phyloP scores from a whole-genome alignment of 1,140 invertebrate species.

The Aphaenogaster rudis region DNA sequence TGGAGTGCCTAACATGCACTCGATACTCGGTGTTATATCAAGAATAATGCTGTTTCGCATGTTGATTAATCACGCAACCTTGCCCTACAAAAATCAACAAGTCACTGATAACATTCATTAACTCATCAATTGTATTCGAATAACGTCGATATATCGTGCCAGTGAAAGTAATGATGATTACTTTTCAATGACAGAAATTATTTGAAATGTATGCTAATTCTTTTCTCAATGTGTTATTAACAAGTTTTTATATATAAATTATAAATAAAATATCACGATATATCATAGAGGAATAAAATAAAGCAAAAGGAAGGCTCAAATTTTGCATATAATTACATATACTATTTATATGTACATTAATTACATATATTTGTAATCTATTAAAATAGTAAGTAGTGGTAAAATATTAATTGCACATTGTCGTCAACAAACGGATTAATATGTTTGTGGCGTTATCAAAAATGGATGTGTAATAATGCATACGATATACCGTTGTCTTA shows the following conservation, averaged over 20 bases:
- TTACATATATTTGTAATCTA: not conserved
- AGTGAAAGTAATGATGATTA: constrained; percentile 15
- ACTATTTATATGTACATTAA: not conserved
- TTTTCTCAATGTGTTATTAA: not conserved
- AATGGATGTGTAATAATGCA: not conserved
- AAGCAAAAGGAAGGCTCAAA: not conserved
- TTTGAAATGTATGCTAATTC: not conserved
- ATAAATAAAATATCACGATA: not conserved
- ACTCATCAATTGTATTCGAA: not conserved
- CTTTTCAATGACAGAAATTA: constrained; percentile 8
- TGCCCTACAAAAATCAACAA: constrained; percentile 33
- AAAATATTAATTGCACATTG: not conserved
- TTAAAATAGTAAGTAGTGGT: constrained; percentile 4
- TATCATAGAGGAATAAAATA: not conserved
- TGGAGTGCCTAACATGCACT: not conserved
- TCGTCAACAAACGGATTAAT: not conserved
- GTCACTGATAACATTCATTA: constrained; percentile 14
- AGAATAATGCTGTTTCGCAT: not conserved
- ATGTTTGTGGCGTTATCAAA: not conserved
- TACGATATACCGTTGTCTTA: constrained; percentile 14
- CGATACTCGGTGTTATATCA: constrained; percentile 12
- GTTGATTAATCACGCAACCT: constrained; percentile 46
- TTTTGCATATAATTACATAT: not conserved
- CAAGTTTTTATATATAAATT: not conserved
- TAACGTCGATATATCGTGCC: not conserved